phyloP scores from a whole-genome alignment of 1,140 invertebrate species.

The Paracyclopina nana region DNA sequence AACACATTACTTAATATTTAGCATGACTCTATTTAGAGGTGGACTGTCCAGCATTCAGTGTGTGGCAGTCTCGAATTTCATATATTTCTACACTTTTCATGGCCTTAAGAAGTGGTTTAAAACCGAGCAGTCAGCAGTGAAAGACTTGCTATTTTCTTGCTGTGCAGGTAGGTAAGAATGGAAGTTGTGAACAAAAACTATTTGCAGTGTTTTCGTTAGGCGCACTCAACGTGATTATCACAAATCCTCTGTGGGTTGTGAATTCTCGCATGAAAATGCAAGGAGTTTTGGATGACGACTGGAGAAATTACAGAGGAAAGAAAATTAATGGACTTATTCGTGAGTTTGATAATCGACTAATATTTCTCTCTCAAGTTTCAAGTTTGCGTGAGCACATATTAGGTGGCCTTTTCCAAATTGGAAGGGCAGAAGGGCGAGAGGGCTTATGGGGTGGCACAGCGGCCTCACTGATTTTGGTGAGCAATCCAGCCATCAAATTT shows the following conservation, averaged over 20 bases:
- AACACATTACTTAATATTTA: too few species aligned
- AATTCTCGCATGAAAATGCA: conserved; percentile 65
- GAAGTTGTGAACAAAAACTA: too few species aligned
- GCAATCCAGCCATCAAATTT: conserved; percentile 74
- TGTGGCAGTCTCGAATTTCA: conserved; percentile 47
- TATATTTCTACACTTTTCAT: conserved; percentile 81
- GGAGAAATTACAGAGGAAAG: too few species aligned
- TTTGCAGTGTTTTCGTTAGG: conserved; percentile 29
- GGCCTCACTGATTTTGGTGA: conserved; percentile 59
- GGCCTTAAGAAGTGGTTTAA: conserved; percentile 38
- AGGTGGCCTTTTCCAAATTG: conserved; percentile 46
- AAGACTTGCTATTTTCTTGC: conserved; percentile 54
- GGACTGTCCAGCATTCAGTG: not conserved
- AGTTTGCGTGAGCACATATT: conserved; percentile 23
- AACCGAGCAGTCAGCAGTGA: conserved; percentile 35
- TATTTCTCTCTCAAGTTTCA: not conserved
- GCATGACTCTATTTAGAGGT: not conserved
- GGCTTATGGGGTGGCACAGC: conserved; percentile 58
- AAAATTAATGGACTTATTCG: conserved; percentile 33
- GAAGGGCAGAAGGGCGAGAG: conserved; percentile 41
- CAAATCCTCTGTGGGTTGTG: conserved; percentile 74
- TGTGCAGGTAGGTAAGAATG: conserved; percentile 39
- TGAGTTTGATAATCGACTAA: conserved; percentile 22
- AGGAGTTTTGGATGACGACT: conserved; percentile 27
- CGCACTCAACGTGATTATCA: conserved; percentile 55